Evolutionary conservation across 1,140 invertebrate species (phyloP), one percentile per base, ranked within the genome.

Genomic region (Brachionus asplanchnoidis): DNA sequence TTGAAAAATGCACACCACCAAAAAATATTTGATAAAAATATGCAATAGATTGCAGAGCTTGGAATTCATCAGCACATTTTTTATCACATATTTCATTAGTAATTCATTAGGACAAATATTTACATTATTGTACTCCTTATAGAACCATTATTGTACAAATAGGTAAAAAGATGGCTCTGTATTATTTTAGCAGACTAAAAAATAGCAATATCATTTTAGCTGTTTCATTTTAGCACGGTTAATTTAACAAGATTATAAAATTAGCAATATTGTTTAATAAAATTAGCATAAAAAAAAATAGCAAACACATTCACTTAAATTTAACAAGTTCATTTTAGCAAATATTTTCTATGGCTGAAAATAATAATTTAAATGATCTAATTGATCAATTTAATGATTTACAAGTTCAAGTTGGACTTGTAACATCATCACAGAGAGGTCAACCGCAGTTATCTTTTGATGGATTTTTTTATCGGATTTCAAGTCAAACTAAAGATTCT

Each of bases 111-210:
- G n/a, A n/a, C n/a, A n/a, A n/a, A n/a, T n/a, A n/a, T n/a, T n/a
- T n/a, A n/a, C n/a, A n/a, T n/a, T n/a, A n/a, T n/a, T n/a, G n/a
- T n/a, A n/a, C n/a, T n/a, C n/a, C n/a, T n/a, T n/a, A n/a, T n/a
- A n/a, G n/a, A n/a, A n/a, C n/a, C n/a, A n/a, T n/a, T n/a, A n/a
- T n/a, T n/a, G n/a, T n/a, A n/a, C n/a, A n/a, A n/a, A n/a, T n/a
- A n/a, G n/a, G n/a, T n/a, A n/a, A n/a, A n/a, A n/a, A n/a, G n/a
- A n/a, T 26, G 65, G 65, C 65, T 36, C 65, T 68, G 65, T 68
- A 68, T 68, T 68, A 68, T 36, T 68, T 68, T 40, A 68, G 65
- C 65, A 68, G 32, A 68, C 65, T 68, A 68, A 68, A 68, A 68
- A 36, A 36, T 68, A 68, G 65, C 65, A 32, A 14, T 14, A 36